These are phyloP conservation scores for Batillaria attramentaria DNA, from an alignment of 1,140 invertebrate genomes.

Conservation along the genomic window DNA sequence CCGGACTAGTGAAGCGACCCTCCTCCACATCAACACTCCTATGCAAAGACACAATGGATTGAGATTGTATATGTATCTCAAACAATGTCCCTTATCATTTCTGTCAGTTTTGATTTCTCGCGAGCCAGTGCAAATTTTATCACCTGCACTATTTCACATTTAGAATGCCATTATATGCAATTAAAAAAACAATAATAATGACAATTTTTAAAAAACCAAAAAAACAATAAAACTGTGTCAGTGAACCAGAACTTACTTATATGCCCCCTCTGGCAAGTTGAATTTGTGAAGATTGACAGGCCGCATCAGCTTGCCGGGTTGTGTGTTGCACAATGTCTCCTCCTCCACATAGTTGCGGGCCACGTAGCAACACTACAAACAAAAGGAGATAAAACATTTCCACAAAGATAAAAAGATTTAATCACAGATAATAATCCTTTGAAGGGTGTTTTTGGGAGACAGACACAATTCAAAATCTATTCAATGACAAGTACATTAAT, in stretches of 20 bases:
- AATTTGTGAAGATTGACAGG: constrained; percentile 69
- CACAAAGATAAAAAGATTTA: no score
- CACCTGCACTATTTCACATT: no score
- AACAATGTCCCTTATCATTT: no score
- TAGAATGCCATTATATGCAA: no score
- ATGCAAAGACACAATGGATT: constrained; percentile 30
- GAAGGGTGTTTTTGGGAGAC: no score
- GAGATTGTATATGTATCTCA: not conserved
- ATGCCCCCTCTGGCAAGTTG: constrained; percentile 60
- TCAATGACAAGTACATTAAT: no score
- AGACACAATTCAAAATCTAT: no score
- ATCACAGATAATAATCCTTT: no score
- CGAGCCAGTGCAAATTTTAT: no score
- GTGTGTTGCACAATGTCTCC: constrained; percentile 64
- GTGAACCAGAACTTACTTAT: constrained; percentile 49
- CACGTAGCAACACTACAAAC: constrained; percentile 73
- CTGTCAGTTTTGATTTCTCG: no score
- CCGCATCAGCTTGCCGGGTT: constrained; percentile 66
- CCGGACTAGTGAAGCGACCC: constrained; percentile 74
- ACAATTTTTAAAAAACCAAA: not conserved
- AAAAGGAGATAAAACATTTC: no score
- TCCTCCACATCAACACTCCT: constrained; percentile 68
- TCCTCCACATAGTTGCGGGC: constrained; percentile 73
- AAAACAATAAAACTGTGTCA: not conserved
- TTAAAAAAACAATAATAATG: not conserved